Base-by-base conservation (phyloP, 2,797 vertebrate genomes). In the Scomberomorus guttatus region DNA sequence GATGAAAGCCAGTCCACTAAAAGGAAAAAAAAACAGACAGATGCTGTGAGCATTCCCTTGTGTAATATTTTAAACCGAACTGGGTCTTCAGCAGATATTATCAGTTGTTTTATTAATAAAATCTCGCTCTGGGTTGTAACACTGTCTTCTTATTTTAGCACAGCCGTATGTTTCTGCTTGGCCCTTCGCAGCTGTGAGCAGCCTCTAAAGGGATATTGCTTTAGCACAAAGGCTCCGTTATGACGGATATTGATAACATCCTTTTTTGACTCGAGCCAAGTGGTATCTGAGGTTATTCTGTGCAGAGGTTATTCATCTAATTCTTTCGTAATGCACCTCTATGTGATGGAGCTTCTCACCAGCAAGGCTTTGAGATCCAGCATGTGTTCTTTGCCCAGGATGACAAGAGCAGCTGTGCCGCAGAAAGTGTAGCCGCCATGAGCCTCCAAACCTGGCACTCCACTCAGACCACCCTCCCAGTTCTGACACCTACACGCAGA, bases 341-440 rank as follows among this genome's bases (percentile, higher is more conserved):
- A 7, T n/a, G n/a, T 48, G 9, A 18, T 15, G 12, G 14, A 9
- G 13, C n/a, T 37, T 80, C 97, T 96, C 88, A 99, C 98, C 93
- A 99, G 88, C 89, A 99, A 86, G 59, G 96, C 95, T 90, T 96
- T 98, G 66, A 99, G 95, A 89, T 99, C 97, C 93, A 99, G 94
- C 91, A 96, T 96, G 10, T 96, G 93, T 11, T 98, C 98, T 80
- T 97, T 97, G 59, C 97, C 96, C 79, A 99, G 95, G 86, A 99
- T 99, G 82, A 98, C 97, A 83, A 99, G 92, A 0, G 98, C 97
- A 0, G 98, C 98, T 6, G 96, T 87, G 25, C 98, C 98, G 0
- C 98, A 99, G 95, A 99, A 99, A 0, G 97, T 98, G 90, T 99
- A 99, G 6, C 98, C 98, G 0, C 98, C 98, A 0, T 99, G 98